Base-by-base conservation (phyloP, 2,797 vertebrate genomes). In the Muraenolepis orangiensis region DNA sequence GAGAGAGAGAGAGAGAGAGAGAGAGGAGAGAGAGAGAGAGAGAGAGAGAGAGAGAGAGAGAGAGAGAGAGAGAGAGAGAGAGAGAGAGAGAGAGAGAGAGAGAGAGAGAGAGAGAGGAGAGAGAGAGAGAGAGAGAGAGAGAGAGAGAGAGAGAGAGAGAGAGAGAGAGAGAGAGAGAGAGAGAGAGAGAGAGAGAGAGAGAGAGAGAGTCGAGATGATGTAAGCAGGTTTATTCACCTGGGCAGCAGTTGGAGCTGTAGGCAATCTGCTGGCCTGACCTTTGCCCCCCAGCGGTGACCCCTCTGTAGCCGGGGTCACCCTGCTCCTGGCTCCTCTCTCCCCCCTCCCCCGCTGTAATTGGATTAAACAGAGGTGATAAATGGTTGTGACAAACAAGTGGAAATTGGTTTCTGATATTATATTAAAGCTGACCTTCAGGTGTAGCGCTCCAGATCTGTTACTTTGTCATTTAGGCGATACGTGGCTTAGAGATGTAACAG, bases 341-440 rank as follows among this genome's bases (percentile, higher is more conserved):
- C 32, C 80, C 81, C 80, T 76, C 69, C 88, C 87, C 82, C 73
- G 73, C 86, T 89, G 83, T 93, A 95, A 95, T 95, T 95, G 89
- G 91, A 90, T 94, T 94, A 93, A 92, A 91, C 87, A 79, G 82
- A 90, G 83, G 91, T 96, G 94, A 96, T 95, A 92, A 95, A 95
- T 95, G 93, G 91, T 84, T 84, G 86, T 94, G 94, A 95, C 93
- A 94, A 93, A 91, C 84, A 90, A 92, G 88, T 93, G 89, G 93
- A 95, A 95, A 95, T 96, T 94, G 93, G 84, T 93, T 95, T 93
- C 94, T 92, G 91, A 93, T 95, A 88, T 88, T 91, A 83, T 94
- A 94, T 95, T 95, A 94, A 93, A 94, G 86, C 81, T 94, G 95
- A 94, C 95, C 93, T 95, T 95, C 93, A 91, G 87, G 84, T 94